These are phyloP conservation scores for Sinodicranocentrus sp. DNA, from an alignment of 2,888 invertebrate genomes.

Conservation along the genomic window DNA sequence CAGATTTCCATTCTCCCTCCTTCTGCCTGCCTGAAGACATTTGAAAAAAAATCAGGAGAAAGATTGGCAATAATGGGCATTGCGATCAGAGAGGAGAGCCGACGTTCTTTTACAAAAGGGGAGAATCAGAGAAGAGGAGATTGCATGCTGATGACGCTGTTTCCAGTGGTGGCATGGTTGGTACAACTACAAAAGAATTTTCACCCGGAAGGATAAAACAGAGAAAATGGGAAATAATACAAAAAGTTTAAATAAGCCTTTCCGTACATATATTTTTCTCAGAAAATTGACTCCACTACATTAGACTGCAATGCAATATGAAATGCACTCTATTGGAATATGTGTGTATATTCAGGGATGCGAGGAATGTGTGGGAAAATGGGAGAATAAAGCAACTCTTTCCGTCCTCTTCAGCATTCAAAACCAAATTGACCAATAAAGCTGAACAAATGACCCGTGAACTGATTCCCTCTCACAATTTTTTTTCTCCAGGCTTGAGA, in stretches of 20 bases:
- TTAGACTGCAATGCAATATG: neutral
- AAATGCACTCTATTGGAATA: no score
- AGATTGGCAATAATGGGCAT: conserved; percentile 35
- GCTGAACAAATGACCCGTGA: conserved; percentile 70
- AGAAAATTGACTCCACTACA: conserved; percentile 24
- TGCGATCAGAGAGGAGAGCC: neutral
- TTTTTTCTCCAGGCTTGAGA: conserved; percentile 31
- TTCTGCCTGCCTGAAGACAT: conserved; percentile 1
- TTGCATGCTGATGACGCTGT: neutral
- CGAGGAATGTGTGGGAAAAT: conserved; percentile 23
- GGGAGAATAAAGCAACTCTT: conserved; percentile 26
- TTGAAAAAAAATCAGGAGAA: conserved; percentile 9
- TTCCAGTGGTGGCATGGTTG: neutral
- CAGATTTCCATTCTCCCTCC: conserved; percentile 6
- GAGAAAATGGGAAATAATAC: neutral
- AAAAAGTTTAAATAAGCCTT: conserved; percentile 12
- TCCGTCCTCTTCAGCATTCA: conserved; percentile 57
- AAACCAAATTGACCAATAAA: conserved; percentile 71
- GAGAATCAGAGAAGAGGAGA: neutral
- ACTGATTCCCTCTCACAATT: conserved; percentile 60
- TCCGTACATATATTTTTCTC: neutral
- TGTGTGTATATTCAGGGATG: no score
- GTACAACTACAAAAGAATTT: neutral
- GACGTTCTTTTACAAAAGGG: neutral
- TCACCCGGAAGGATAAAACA: neutral